A percentile compares a stretch with the other conserved stretches of the same genome.
Conservation (phyloP, 2,113 vertebrate species). For the Cettia cetti region DNA sequence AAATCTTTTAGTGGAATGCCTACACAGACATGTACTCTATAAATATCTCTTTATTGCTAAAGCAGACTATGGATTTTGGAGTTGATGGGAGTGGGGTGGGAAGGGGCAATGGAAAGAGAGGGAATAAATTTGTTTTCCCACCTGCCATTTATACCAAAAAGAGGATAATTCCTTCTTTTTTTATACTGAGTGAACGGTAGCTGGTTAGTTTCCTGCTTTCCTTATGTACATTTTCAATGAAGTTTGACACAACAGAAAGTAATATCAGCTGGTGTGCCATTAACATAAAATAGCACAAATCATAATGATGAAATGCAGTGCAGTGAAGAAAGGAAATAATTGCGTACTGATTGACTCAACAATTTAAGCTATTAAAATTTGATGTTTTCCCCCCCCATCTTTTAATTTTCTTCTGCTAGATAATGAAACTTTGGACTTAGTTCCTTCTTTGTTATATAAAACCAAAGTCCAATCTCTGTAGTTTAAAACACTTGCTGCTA, state of each 20-base stretch:
- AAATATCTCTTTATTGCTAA: background rate
- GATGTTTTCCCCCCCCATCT: accelerated
- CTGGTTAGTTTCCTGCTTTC: background rate
- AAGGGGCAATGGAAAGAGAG: background rate
- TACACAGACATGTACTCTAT: background rate
- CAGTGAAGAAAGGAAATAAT: background rate
- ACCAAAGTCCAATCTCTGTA: background rate
- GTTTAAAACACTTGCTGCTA: background rate
- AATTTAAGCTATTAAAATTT: background rate
- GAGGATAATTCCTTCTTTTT: background rate
- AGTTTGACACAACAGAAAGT: background rate
- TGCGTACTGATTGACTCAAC: background rate
- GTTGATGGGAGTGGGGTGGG: background rate
- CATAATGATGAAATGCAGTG: background rate
- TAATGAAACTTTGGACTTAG: background rate
- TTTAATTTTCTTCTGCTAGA: background rate
- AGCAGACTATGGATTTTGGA: background rate
- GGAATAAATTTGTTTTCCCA: background rate
- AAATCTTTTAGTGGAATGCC: background rate
- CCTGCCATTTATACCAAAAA: background rate
- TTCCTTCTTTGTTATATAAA: background rate
- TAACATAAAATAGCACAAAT: background rate
- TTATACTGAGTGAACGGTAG: background rate
- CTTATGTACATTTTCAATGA: background rate
- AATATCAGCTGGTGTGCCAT: background rate